A percentile compares a stretch with the other conserved stretches of the same genome.
phyloP scores from a whole-genome alignment of 2,888 invertebrate genomes.

The Azorinus chamasolen region DNA sequence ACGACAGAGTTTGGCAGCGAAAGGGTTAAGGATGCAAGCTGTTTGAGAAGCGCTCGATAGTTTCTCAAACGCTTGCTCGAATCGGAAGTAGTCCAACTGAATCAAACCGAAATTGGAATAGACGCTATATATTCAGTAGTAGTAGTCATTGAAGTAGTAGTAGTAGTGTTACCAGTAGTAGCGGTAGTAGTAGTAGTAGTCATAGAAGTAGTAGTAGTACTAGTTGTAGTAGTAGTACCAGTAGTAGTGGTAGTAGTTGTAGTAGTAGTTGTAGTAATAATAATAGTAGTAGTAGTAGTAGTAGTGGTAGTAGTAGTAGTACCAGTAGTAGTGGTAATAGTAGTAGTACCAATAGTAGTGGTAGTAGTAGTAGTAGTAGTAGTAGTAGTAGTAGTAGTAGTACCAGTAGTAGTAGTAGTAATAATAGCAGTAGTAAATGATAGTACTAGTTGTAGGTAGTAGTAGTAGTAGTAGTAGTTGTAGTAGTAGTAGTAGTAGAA shows the following conservation, averaged over 20 bases:
- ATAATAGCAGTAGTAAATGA: conserved; percentile 20
- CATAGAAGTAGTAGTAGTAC: neutral
- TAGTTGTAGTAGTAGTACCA: neutral
- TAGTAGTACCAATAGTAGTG: too few relatives aligned
- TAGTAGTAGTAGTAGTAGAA: conserved; percentile 53
- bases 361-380: too few relatives aligned
- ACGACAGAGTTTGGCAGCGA: too few relatives aligned
- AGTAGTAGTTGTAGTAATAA: neutral
- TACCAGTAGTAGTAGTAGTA: conserved; percentile 1
- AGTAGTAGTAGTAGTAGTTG: conserved; percentile 44
- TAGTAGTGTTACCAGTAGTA: neutral
- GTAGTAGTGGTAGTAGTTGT: neutral
- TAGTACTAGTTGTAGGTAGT: too few relatives aligned
- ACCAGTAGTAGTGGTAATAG: neutral
- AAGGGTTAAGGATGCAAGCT: too few relatives aligned
- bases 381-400: conserved; percentile 1
- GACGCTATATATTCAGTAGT: neutral
- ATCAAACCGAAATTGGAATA: too few relatives aligned
- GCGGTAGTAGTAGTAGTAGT: neutral
- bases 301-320: conserved; percentile 1
- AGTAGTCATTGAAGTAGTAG: conserved; percentile 1
- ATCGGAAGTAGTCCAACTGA: too few relatives aligned
- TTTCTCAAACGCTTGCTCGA: too few relatives aligned
- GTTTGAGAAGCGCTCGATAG: too few relatives aligned
- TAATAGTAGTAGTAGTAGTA: neutral